These are phyloP conservation scores for Phrynosoma blainvillii DNA, from an alignment of 2,113 vertebrate species.

Conservation along the genomic window DNA sequence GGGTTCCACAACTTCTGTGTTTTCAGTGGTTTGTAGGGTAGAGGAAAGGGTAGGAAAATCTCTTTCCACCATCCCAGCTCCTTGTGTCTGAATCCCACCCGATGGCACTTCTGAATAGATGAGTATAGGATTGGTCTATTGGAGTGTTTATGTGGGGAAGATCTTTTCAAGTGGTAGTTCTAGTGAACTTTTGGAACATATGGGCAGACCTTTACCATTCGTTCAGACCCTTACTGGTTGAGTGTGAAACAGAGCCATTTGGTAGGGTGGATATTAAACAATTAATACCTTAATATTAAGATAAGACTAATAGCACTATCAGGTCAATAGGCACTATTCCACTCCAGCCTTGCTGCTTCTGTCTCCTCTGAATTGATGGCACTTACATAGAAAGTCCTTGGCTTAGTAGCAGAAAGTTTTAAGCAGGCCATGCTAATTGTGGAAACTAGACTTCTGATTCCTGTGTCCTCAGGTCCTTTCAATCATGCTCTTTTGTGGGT, in stretches of 20 bases:
- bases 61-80: too few relatives aligned
- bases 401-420: background rate
- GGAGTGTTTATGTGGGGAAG: background rate
- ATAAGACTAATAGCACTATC: background rate
- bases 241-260: background rate
- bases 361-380: background rate
- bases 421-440: constrained; percentile 8
- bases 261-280: background rate
- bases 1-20: too few relatives aligned
- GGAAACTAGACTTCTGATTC: background rate
- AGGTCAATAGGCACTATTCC: background rate
- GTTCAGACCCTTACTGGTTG: background rate
- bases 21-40: too few relatives aligned
- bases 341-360: background rate
- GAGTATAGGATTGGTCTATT: background rate
- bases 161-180: background rate
- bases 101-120: too few relatives aligned
- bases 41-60: too few relatives aligned
- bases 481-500: constrained; percentile 11
- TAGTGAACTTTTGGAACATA: background rate
- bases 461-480: background rate
- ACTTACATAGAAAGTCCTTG: background rate
- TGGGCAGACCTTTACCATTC: background rate
- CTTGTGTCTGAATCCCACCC: too few relatives aligned
- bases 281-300: background rate